Conservation (phyloP, 2,113 vertebrate species). For the Cranoglanis bouderius region DNA sequence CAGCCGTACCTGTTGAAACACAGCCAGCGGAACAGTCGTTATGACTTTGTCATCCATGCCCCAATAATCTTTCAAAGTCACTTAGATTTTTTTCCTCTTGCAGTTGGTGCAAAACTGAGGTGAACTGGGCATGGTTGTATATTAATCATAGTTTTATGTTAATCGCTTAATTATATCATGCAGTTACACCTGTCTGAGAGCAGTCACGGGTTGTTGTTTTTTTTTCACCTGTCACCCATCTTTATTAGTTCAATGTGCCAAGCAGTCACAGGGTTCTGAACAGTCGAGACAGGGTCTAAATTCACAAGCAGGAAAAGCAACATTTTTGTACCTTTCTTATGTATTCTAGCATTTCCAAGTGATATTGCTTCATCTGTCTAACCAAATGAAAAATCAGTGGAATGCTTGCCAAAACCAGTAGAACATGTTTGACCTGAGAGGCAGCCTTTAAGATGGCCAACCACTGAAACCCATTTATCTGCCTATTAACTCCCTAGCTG, state of each 20-base stretch:
- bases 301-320: not conserved
- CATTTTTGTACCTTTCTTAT: not conserved
- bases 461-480: slow-evolving; percentile 1
- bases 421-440: slow-evolving; percentile 8
- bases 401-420: not conserved
- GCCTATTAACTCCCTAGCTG: no score
- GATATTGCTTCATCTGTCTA: not conserved
- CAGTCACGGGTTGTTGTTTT: not conserved
- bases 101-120: not conserved
- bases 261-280: not conserved
- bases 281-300: not conserved
- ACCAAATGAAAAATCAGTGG: not conserved
- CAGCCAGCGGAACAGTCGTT: not conserved
- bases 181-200: not conserved
- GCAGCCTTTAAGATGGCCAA: not conserved
- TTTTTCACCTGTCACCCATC: not conserved
- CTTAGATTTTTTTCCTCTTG: not conserved
- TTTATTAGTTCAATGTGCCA: not conserved
- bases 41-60: not conserved
- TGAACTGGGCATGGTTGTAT: not conserved
- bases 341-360: not conserved
- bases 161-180: not conserved
- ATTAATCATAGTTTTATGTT: not conserved
- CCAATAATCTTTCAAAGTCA: not conserved
- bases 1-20: not conserved